Base-by-base conservation (phyloP, 2,888 invertebrate genomes). In the Himalopsyche kuldschensis region DNA sequence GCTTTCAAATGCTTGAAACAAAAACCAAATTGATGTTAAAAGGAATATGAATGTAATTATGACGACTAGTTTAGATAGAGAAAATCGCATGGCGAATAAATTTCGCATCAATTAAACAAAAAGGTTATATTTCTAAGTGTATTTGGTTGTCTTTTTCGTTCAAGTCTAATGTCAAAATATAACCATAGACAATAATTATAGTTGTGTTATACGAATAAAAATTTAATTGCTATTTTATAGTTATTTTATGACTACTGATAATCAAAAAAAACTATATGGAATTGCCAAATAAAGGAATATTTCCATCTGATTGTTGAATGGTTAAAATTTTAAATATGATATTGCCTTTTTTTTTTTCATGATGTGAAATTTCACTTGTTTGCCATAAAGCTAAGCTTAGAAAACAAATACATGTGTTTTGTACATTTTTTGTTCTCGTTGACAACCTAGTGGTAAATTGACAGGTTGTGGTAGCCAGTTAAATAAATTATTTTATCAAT, bases 11-110 rank as follows among this genome's bases (percentile, higher is more conserved):
- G 86, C 81, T 69, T 88, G 87, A n/a, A 88, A 80, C 17, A 89
- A 80, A 31, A 87, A 85, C 88, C 88, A 89, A 46, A 87, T 85
- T 17, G 88, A 84, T 8, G 88, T 78, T 20, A 88, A 55, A 8
- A 87, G 78, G 30, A 87, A 85, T 0, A 86, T 46, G 76, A 87
- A 30, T 75, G 87, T 86, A 41, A 88, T 75, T 32, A 87, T 84
- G 69, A 87, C 85, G 30, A 88, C 79, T 6, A 86, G 84, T 78
- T 87, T 87, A 27, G 87, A 86, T 63, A 88, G 82, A 80, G 88
- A 88, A 69, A 88, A 85, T 85, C 88, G 87, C 88, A 88, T 88
- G 82, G 27, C 78, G 69, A 69, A 27, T 27, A 69, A 55, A 55
- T 55, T 55, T 27, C 20, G 27, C 69, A 69, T 69, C 15, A 27